Evolutionary conservation across 2,113 vertebrate genomes (phyloP).

Genomic region (Euleptes europaea): DNA sequence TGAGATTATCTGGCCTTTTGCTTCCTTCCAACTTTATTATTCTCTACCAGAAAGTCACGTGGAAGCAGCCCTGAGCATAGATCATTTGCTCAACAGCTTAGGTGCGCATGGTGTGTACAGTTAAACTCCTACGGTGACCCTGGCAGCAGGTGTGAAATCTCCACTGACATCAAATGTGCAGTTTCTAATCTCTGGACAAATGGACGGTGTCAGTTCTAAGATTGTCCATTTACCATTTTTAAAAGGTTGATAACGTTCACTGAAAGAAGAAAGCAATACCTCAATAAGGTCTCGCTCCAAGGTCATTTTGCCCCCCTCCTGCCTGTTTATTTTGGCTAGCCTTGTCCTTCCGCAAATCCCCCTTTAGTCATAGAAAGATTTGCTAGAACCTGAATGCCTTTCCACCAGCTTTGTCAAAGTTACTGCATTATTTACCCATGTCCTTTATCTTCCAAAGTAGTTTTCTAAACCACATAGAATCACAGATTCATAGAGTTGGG

Average conservation of each 20-base stretch:
- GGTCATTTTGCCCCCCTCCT: not conserved
- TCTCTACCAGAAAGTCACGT: not conserved
- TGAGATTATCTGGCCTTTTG: not conserved
- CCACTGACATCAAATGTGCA: not conserved
- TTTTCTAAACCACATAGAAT: not conserved
- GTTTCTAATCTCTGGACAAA: constrained; percentile 3
- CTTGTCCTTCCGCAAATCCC: not conserved
- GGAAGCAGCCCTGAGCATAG: not conserved
- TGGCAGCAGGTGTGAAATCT: not conserved
- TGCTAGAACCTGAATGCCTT: not conserved
- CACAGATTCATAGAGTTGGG: too few species aligned
- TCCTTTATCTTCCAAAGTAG: not conserved
- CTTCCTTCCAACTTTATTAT: not conserved
- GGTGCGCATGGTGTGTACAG: not conserved
- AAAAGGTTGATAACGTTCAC: not conserved
- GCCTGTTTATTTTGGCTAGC: not conserved
- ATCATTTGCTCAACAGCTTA: too few species aligned
- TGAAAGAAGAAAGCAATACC: not conserved
- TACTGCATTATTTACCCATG: not conserved
- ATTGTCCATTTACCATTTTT: not conserved
- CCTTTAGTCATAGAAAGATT: not conserved
- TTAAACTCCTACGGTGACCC: not conserved
- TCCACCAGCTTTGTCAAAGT: not conserved
- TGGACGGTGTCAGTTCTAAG: not conserved
- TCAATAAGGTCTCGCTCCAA: not conserved